Evolutionary conservation across 2,113 vertebrate genomes (phyloP).

Genomic region (Xerus inauris): DNA sequence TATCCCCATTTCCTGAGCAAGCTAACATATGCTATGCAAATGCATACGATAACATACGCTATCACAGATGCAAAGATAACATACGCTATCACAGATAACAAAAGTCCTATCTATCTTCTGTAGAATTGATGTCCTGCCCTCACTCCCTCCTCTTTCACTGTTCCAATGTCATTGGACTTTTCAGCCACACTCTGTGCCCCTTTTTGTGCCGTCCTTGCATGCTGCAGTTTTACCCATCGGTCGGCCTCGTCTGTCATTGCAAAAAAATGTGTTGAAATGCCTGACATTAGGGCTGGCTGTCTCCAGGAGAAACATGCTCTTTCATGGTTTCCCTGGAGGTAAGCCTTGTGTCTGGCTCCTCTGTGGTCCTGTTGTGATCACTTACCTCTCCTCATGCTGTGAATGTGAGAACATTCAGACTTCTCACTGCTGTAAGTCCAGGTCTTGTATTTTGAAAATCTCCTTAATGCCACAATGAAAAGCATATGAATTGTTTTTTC

Average conservation of each 20-base stretch:
- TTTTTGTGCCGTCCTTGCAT: rapidly evolving
- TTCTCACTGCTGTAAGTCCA: not conserved
- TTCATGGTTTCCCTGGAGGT: not conserved
- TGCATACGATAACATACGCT: too few species aligned
- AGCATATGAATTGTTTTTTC: not conserved
- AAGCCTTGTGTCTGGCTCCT: not conserved
- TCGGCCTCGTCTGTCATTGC: not conserved
- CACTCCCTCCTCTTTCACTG: rapidly evolving
- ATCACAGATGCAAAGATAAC: rapidly evolving
- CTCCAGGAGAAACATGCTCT: not conserved
- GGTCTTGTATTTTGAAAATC: not conserved
- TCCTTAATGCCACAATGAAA: not conserved
- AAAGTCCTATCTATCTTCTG: too few species aligned
- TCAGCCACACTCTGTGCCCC: rapidly evolving
- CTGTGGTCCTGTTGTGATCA: not conserved
- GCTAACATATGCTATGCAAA: not conserved
- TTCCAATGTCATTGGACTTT: not conserved
- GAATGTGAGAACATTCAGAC: rapidly evolving
- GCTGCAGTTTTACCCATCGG: rapidly evolving
- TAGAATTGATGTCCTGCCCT: not conserved
- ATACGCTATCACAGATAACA: rapidly evolving
- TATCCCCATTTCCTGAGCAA: not conserved
- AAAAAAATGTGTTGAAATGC: not conserved
- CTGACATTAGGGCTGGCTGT: not conserved
- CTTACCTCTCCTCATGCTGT: not conserved